Evolutionary conservation across 2,888 invertebrate species (phyloP), one percentile per base, ranked within the genome.

Genomic region (Caenorhabditis imperialis): DNA sequence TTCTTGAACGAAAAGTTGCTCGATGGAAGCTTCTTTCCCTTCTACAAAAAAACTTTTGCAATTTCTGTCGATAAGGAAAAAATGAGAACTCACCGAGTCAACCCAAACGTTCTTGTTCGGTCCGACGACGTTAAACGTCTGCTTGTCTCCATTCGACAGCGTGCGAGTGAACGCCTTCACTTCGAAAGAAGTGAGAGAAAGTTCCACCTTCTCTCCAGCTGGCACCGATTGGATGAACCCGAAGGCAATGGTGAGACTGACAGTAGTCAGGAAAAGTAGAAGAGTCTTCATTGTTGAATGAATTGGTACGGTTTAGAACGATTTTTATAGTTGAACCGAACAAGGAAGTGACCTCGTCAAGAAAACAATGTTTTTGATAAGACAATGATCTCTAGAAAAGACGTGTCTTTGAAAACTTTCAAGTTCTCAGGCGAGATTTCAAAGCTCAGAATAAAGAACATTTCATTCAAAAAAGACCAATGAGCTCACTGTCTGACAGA

Each of bases 21-120:
- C 10, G 58, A 58, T 22, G 42, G 42, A 12, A 62, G 14, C 23
- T 42, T 42, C 37, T 62, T 62, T 42, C 62, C 62, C 1, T 25
- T 42, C 62, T 62, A 23, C 1, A 44, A 40, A 25, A n/a, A n/a
- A 54, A 27, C 10, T 18, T 38, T 5, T 23, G 22, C 4, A 20
- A 10, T 18, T 23, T 16, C 1, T 57, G n/a, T 27, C 30, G 30
- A 16, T 16, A 6, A 16, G 8, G 25, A 14, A 18, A 2, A 18
- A 12, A n/a, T n/a, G 4, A 18, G 10, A 7, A 44, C 55, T 50
- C 20, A 40, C 50, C n/a, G 20, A 30, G 14, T 61, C 50, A 5
- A 51, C 16, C 61, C 61, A 61, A 8, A 44, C 35, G 7, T 40
- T 27, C 30, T 50, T 48, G 27, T 60, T 50, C 3, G 50, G 37